Conservation (phyloP, 2,888 invertebrate species). For the Brenthis ino region DNA sequence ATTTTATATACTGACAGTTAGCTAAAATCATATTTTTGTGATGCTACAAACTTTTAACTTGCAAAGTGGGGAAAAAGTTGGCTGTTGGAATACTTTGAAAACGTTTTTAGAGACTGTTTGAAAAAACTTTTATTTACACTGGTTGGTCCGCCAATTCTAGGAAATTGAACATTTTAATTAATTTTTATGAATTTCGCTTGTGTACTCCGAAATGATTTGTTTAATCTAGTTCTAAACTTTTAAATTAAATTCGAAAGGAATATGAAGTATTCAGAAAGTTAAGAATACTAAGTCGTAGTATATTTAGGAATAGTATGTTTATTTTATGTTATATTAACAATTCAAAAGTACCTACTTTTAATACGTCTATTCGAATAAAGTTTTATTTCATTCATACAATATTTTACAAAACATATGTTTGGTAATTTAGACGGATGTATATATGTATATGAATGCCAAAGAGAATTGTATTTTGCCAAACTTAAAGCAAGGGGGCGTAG, state of each 20-base stretch:
- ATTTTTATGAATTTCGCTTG: not conserved
- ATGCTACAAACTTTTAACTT: conserved; percentile 16
- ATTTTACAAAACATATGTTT: too few relatives aligned
- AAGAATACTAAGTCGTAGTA: too few relatives aligned
- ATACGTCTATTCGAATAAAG: too few relatives aligned
- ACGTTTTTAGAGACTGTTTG: not conserved
- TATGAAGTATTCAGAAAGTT: too few relatives aligned
- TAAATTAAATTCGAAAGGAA: too few relatives aligned
- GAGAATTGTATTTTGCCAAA: too few relatives aligned
- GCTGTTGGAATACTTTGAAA: conserved; percentile 4
- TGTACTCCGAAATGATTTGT: not conserved
- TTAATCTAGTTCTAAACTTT: not conserved
- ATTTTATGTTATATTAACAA: too few relatives aligned
- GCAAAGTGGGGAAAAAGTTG: conserved; percentile 19
- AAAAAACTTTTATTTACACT: not conserved
- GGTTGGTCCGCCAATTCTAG: not conserved
- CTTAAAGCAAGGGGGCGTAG: conserved; percentile 64
- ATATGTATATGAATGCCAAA: too few relatives aligned
- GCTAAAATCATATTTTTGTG: conserved; percentile 19
- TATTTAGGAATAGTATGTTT: too few relatives aligned
- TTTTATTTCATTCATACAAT: too few relatives aligned
- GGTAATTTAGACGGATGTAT: too few relatives aligned
- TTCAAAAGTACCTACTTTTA: too few relatives aligned
- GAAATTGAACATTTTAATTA: conserved; percentile 8
- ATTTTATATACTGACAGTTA: conserved; percentile 15